Conservation (phyloP, 2,797 vertebrate species). For the Sciurus vulgaris region DNA sequence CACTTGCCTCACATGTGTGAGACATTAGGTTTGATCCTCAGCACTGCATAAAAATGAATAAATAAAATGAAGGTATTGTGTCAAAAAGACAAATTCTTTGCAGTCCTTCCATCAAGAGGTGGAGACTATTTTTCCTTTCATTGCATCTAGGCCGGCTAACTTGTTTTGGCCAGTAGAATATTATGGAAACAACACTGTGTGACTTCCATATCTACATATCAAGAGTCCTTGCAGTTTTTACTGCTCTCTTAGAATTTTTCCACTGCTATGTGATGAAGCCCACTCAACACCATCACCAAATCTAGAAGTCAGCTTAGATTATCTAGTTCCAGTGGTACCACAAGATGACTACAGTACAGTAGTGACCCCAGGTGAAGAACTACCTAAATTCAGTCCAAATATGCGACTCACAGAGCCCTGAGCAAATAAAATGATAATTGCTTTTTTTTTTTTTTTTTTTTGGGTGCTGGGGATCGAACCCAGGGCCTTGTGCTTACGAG, state of each 20-base stretch:
- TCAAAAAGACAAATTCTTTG: conserved; percentile 4
- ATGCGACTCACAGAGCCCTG: neutral
- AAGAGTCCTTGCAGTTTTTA: neutral
- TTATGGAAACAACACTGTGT: neutral
- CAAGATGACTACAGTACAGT: neutral
- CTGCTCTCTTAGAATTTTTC: neutral
- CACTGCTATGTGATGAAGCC: neutral
- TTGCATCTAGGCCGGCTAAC: conserved; percentile 5
- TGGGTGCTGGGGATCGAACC: too few species aligned
- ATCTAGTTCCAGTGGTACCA: neutral
- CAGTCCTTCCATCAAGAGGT: neutral
- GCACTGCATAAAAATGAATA: too few species aligned
- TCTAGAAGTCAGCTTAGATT: neutral
- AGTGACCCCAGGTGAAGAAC: neutral
- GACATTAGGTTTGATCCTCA: too few species aligned
- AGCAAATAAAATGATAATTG: conserved; percentile 33
- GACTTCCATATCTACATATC: neutral
- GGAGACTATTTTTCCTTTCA: conserved; percentile 29
- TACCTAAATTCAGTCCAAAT: conserved; percentile 15
- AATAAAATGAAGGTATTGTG: too few species aligned
- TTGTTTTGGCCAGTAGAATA: conserved; percentile 27
- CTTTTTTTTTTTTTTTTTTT: too few species aligned
- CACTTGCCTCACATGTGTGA: too few species aligned
- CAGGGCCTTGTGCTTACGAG: too few species aligned
- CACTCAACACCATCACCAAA: neutral